Percentiles rank a stretch among this genome's conserved stretches.
Conservation (phyloP, 2,113 vertebrate genomes). For the Oxyruncus cristatus region DNA sequence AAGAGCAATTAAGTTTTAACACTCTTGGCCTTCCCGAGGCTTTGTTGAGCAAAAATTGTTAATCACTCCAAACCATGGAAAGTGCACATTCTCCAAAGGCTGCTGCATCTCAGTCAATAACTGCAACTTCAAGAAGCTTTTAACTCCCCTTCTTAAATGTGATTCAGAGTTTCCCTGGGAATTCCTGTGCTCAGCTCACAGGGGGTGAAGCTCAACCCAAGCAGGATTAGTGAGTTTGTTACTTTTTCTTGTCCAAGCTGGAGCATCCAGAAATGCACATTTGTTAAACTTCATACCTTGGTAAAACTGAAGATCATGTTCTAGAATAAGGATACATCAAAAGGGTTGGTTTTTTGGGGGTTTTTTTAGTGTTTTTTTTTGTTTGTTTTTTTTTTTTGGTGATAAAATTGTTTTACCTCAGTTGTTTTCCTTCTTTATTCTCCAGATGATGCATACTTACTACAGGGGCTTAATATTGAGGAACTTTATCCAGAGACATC, state of each 20-base stretch:
- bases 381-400: background rate
- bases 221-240: background rate
- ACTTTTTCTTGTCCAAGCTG: background rate
- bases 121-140: background rate
- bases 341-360: too few relatives aligned
- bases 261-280: background rate
- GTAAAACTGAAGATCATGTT: background rate
- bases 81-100: background rate
- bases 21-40: background rate
- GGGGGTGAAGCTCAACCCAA: background rate
- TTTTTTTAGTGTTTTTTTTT: too few relatives aligned
- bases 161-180: background rate
- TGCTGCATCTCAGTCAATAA: background rate
- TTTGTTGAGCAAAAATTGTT: constrained; percentile 4
- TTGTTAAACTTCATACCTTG: background rate
- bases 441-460: constrained; percentile 95
- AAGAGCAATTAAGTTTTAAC: constrained; percentile 11
- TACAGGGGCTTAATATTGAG: constrained; percentile 95
- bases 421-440: background rate
- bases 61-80: background rate
- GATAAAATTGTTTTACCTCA: background rate
- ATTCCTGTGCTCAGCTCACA: background rate
- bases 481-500: constrained; percentile 95
- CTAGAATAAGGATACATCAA: background rate
- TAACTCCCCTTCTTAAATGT: background rate